phyloP scores from a whole-genome alignment of 1,140 invertebrate genomes.

The Antheraea mylitta region DNA sequence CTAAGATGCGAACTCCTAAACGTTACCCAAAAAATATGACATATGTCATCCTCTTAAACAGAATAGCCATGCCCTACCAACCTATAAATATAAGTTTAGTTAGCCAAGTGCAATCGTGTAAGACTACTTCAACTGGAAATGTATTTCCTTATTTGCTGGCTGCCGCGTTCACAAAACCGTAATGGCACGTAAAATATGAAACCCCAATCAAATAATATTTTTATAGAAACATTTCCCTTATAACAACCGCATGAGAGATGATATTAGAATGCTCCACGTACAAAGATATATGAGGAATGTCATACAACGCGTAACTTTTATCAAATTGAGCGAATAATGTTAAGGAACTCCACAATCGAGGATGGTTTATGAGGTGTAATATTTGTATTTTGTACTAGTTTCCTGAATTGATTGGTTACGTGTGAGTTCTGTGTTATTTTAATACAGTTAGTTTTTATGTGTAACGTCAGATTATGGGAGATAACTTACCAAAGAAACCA shows the following conservation, averaged over 20 bases:
- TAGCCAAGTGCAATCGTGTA: not conserved
- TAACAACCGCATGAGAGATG: not conserved
- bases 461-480: no score
- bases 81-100: no score
- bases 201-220: not conserved
- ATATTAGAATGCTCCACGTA: not conserved
- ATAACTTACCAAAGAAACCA: no score
- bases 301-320: constrained; percentile 12
- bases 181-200: constrained; percentile 11
- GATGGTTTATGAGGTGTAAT: not conserved
- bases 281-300: not conserved
- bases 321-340: constrained; percentile 14
- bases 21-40: no score
- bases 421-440: no score
- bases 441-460: no score
- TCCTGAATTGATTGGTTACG: no score
- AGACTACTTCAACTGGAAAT: not conserved
- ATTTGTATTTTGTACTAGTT: not conserved
- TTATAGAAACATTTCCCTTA: not conserved
- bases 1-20: no score
- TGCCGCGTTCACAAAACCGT: not conserved
- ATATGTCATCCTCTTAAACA: no score
- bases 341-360: not conserved
- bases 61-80: no score
- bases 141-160: constrained; percentile 10